phyloP scores from a whole-genome alignment of 2,888 invertebrate genomes.

The Frankliniella fusca region DNA sequence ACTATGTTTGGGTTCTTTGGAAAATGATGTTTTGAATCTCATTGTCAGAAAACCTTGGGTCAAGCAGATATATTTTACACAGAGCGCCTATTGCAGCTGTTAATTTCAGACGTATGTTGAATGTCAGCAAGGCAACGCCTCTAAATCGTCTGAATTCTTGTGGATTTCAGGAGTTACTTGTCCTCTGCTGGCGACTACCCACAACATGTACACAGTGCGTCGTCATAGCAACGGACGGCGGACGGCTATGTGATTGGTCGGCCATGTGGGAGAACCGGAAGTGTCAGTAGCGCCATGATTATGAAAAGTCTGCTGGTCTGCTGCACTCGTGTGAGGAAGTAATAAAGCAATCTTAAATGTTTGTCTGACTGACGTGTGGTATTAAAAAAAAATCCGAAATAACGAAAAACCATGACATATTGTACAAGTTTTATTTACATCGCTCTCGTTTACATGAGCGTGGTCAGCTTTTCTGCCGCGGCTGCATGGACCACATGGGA shows the following conservation, averaged over 20 bases:
- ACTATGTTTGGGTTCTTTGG: conserved; percentile 69
- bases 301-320: too few species aligned
- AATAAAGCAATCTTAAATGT: too few species aligned
- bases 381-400: background rate
- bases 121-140: background rate
- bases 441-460: too few species aligned
- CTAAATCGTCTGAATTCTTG: too few species aligned
- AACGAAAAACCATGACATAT: background rate
- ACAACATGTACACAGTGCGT: conserved; percentile 24
- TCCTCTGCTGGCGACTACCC: background rate
- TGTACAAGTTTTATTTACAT: background rate
- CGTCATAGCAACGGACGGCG: conserved; percentile 28
- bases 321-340: too few species aligned
- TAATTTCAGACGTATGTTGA: background rate
- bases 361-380: too few species aligned
- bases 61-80: background rate
- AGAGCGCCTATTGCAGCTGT: background rate
- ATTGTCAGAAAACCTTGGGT: conserved; percentile 49
- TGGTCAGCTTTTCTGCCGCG: background rate
- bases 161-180: background rate
- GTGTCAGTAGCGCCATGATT: too few species aligned
- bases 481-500: background rate
- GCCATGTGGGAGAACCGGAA: too few species aligned
- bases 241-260: background rate
- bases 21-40: conserved; percentile 76